Conservation (phyloP, 2,113 vertebrate species). For the Hydrochoerus hydrochaeris region DNA sequence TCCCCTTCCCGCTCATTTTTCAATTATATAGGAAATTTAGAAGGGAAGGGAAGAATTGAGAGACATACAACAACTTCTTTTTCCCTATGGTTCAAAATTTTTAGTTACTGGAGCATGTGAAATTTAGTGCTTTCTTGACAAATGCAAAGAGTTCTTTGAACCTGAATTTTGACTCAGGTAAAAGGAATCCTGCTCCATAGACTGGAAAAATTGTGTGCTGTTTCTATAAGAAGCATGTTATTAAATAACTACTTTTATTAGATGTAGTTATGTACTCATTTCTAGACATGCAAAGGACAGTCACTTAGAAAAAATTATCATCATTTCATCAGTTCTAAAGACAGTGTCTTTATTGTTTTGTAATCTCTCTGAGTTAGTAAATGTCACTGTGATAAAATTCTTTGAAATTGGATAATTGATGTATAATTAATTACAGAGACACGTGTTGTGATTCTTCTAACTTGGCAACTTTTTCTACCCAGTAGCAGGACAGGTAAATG, state of each 20-base stretch:
- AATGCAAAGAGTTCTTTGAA: constrained; percentile 7
- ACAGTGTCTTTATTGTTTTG: constrained; percentile 73
- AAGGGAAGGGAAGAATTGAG: neutral
- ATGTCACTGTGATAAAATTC: constrained; percentile 65
- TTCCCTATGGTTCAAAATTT: neutral
- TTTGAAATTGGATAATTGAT: constrained; percentile 68
- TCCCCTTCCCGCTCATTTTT: neutral
- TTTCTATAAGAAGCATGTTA: neutral
- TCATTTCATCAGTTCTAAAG: constrained; percentile 68
- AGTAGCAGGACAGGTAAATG: neutral
- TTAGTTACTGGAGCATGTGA: neutral
- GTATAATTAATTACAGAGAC: constrained; percentile 67
- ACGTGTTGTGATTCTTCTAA: constrained; percentile 36
- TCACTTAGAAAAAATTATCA: constrained; percentile 19
- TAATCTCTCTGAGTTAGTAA: constrained; percentile 73
- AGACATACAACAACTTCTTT: neutral
- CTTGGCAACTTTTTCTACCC: neutral
- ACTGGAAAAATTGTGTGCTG: neutral
- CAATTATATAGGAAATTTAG: constrained; percentile 36
- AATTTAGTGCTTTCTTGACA: constrained; percentile 51
- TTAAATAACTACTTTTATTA: constrained; percentile 28
- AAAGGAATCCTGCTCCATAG: neutral
- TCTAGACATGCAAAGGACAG: constrained; percentile 30
- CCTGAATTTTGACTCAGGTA: neutral
- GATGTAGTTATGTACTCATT: constrained; percentile 1